Conservation (phyloP, 1,140 invertebrate species). For the Neomicropteryx cornuta region DNA sequence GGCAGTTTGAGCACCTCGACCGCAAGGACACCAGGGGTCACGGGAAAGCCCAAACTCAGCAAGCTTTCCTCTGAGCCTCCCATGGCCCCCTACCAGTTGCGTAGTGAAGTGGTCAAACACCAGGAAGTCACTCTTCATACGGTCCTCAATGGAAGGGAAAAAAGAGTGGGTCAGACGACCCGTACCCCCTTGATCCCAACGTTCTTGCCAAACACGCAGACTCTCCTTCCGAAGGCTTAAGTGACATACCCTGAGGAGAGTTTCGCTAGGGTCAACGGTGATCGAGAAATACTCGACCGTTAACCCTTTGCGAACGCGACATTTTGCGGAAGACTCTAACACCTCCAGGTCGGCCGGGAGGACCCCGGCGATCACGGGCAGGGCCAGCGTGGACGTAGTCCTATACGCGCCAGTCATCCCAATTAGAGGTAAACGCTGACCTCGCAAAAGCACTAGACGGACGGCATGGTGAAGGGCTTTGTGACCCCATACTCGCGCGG, state of each 20-base stretch:
- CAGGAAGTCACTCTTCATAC: neutral
- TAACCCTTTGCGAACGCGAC: too few species aligned
- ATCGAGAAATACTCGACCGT: neutral
- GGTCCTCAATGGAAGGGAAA: neutral
- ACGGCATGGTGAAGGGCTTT: constrained; percentile 1
- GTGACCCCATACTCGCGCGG: constrained; percentile 15
- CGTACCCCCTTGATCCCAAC: constrained; percentile 1
- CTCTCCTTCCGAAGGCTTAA: neutral
- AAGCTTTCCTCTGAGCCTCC: neutral
- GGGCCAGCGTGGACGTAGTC: constrained; percentile 13
- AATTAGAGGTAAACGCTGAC: constrained; percentile 13
- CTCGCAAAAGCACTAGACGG: constrained; percentile 7
- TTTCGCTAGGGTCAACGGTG: neutral
- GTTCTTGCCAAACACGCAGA: constrained; percentile 6
- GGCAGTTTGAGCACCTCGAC: neutral
- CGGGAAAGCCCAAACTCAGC: neutral
- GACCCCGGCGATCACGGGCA: constrained; percentile 14
- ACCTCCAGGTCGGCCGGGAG: constrained; percentile 13
- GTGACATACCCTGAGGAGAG: neutral
- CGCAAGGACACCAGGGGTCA: neutral
- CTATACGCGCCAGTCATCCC: constrained; percentile 15
- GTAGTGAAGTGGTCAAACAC: constrained; percentile 3
- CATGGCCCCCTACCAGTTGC: constrained; percentile 4
- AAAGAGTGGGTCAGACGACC: neutral
- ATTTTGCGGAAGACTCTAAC: neutral